phyloP scores from a whole-genome alignment of 2,888 invertebrate genomes.

The Rhagonycha lutea region DNA sequence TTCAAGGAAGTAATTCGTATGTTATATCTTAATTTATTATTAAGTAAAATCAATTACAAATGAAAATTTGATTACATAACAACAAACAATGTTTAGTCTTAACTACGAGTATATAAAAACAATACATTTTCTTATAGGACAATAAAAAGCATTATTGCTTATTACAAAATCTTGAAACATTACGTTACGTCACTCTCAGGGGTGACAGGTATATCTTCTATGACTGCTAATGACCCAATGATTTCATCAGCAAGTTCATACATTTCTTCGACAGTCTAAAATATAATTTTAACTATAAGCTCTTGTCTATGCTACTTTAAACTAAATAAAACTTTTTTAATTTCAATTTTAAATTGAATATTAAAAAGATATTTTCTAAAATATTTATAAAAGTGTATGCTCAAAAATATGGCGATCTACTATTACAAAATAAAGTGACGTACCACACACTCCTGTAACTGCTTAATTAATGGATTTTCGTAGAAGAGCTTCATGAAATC shows the following conservation, averaged over 20 bases:
- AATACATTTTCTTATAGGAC: background rate
- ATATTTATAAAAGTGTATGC: slow-evolving; percentile 9
- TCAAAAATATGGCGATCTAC: background rate
- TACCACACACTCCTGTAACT: slow-evolving; percentile 64
- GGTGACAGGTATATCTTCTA: slow-evolving; percentile 17
- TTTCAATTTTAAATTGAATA: background rate
- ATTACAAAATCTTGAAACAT: background rate
- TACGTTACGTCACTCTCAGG: background rate
- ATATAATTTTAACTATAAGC: slow-evolving; percentile 17
- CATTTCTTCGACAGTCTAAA: slow-evolving; percentile 71
- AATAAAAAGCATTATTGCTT: background rate
- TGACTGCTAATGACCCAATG: slow-evolving; percentile 56
- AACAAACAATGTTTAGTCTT: background rate
- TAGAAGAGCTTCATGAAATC: slow-evolving; percentile 65
- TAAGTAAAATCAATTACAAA: background rate
- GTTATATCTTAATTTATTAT: background rate
- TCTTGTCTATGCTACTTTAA: background rate
- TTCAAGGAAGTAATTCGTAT: background rate
- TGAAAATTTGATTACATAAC: background rate
- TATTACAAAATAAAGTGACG: slow-evolving; percentile 31
- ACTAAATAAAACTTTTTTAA: background rate
- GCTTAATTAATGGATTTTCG: slow-evolving; percentile 64
- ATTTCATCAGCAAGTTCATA: slow-evolving; percentile 70
- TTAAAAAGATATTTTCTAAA: background rate
- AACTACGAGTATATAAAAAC: background rate